These are phyloP conservation scores for Ifrita kowaldi DNA, from an alignment of 2,113 vertebrate species.

Conservation along the genomic window DNA sequence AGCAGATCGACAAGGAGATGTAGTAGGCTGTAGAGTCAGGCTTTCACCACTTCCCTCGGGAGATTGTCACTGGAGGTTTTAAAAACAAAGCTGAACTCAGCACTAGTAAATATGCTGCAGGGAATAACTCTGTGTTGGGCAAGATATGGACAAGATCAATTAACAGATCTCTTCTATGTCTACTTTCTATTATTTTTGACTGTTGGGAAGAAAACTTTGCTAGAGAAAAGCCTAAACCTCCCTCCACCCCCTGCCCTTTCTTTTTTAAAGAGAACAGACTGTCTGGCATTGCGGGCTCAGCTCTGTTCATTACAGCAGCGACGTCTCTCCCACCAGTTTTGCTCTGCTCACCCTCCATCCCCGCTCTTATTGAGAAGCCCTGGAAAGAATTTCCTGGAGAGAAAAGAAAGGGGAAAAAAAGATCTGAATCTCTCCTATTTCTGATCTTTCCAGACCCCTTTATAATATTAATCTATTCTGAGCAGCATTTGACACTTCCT, in stretches of 20 bases:
- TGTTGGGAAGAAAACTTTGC: conserved; percentile 27
- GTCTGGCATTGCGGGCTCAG: neutral
- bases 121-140: conserved; percentile 40
- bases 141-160: conserved; percentile 58
- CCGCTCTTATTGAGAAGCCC: neutral
- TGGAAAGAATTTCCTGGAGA: neutral
- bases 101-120: conserved; percentile 58
- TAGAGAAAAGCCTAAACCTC: neutral
- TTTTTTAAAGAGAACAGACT: neutral
- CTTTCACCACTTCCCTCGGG: conserved; percentile 55
- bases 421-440: neutral
- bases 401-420: too few relatives aligned
- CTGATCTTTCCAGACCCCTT: neutral
- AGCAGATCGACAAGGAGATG: conserved; percentile 49
- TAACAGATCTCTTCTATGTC: conserved; percentile 21
- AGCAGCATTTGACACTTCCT: conserved; percentile 21
- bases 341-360: neutral
- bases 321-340: neutral
- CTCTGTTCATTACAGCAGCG: neutral
- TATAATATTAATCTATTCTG: conserved; percentile 32
- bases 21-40: conserved; percentile 50
- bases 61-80: conserved; percentile 58
- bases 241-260: neutral
- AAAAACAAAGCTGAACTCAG: conserved; percentile 67
- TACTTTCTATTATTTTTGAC: conserved; percentile 53